These are phyloP conservation scores for Verasper variegatus DNA, from an alignment of 2,113 vertebrate species.

Conservation along the genomic window DNA sequence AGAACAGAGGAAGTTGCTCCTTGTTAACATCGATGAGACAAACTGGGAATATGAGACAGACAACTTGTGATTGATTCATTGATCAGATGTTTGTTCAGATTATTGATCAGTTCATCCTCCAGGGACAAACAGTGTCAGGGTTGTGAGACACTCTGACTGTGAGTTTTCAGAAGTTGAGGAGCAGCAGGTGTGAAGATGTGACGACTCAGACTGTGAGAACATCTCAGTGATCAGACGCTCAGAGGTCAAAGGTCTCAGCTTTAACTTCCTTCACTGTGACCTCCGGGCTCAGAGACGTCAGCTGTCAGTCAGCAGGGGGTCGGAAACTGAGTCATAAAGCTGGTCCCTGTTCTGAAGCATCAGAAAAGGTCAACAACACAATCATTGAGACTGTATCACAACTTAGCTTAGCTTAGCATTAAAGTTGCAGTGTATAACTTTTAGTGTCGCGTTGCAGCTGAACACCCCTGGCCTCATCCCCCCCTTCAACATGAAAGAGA, in stretches of 20 bases:
- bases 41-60: too few relatives aligned
- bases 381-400: too few relatives aligned
- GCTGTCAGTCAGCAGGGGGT: slow-evolving; percentile 41
- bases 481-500: too few relatives aligned
- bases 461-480: too few relatives aligned
- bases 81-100: too few relatives aligned
- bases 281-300: slow-evolving; percentile 24
- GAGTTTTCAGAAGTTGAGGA: neutral
- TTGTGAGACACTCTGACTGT: neutral
- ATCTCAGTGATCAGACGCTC: slow-evolving; percentile 30
- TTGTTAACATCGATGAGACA: too few relatives aligned
- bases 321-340: neutral
- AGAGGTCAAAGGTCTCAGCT: slow-evolving; percentile 29
- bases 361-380: too few relatives aligned
- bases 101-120: neutral
- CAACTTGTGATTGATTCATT: neutral
- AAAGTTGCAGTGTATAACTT: too few relatives aligned
- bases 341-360: too few relatives aligned
- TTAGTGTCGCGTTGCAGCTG: too few relatives aligned
- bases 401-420: too few relatives aligned
- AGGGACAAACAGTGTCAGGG: neutral
- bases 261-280: slow-evolving; percentile 26
- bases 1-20: too few relatives aligned
- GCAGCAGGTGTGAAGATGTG: slow-evolving; percentile 53
- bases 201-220: slow-evolving; percentile 61